phyloP scores from a whole-genome alignment of 30 jellyfish, hydroid and myxozoan species.

The Hydractinia echinata region DNA sequence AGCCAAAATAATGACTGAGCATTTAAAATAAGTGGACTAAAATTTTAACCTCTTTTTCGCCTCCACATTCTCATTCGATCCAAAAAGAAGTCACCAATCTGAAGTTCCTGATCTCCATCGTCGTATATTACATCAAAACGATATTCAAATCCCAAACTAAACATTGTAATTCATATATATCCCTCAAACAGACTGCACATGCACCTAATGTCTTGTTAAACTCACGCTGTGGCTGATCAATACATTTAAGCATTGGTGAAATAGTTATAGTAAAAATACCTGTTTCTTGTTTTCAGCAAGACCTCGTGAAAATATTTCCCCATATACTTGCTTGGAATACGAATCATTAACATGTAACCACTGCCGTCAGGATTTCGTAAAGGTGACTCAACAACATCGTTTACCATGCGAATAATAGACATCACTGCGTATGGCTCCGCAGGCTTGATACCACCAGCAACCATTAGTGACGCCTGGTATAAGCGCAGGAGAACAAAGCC shows the following conservation, averaged over 20 bases:
- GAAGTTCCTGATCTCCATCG: conserved; percentile 55
- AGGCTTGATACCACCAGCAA: conserved; percentile 72
- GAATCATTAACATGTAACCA: conserved; percentile 69
- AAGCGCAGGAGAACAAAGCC: conserved; percentile 66
- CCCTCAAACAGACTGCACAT: too few species aligned
- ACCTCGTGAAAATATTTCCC: conserved; percentile 56
- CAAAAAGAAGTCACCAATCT: conserved; percentile 53
- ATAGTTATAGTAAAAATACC: conserved; percentile 33
- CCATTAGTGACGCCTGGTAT: conserved; percentile 79
- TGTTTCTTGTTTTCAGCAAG: conserved; percentile 61
- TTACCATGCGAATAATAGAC: conserved; percentile 57
- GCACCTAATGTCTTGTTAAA: too few species aligned
- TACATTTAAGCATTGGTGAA: not conserved
- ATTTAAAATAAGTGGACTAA: not conserved
- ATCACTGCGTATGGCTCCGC: conserved; percentile 86
- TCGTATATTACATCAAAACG: conserved; percentile 76
- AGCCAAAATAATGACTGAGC: not conserved
- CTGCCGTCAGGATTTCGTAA: conserved; percentile 75
- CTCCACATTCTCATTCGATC: conserved; percentile 70
- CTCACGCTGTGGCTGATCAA: too few species aligned
- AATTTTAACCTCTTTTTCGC: not conserved
- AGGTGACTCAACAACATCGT: conserved; percentile 80
- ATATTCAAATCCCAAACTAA: conserved; percentile 72
- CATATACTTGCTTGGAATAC: conserved; percentile 53
- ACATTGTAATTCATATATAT: not conserved